Evolutionary conservation across 1,140 invertebrate genomes (phyloP), one percentile per base, ranked within the genome.

Genomic region (Anoplophora glabripennis): DNA sequence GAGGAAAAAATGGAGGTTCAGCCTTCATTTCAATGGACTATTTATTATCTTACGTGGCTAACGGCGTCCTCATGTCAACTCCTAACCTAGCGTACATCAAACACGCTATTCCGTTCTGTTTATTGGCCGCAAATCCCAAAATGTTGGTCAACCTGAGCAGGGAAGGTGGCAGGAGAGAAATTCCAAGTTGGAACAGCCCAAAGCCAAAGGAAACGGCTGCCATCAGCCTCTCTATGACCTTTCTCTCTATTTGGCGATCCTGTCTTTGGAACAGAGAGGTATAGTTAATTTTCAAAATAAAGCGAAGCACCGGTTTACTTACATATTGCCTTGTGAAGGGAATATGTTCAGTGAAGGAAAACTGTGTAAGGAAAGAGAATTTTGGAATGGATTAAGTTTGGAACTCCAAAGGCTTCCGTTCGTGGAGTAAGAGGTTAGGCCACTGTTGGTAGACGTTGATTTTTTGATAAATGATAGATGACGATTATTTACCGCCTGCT

Each of bases 121-220:
- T 75, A 63, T 89, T 85, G 0, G 86, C 86, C 53, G 86, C 81
- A 71, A 90, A 88, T n/a, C 88, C 88, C 56, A 90, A 73, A 69
- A 90, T 80, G 63, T 86, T 83, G 1, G 86, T 86, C 10, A 89
- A 67, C 63, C 83, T 83, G 2, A 89, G 68, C 12, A 89, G 71
- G 10, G 86, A 85, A 0, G 86, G 83, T 8, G 88, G 87, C 12
- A 89, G 74, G 38, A 89, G 76, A 11, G 87, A 89, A 42, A 88
- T 80, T 60, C 84, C 86, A 28, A 90, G 71, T 67, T 89, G 87
- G 66, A 89, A 87, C 37, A 87, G 76, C 7, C 88, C 87, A 65
- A 88, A 89, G 7, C 87, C 87, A 72, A 90, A 89, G 67, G 84
- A 86, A 4, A 88, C 84, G 0, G 85, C 84, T 2, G 81, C 81